Evolutionary conservation across 2,797 vertebrate genomes (phyloP), one percentile per base, ranked within the genome.

Genomic region (Falco berigora): DNA sequence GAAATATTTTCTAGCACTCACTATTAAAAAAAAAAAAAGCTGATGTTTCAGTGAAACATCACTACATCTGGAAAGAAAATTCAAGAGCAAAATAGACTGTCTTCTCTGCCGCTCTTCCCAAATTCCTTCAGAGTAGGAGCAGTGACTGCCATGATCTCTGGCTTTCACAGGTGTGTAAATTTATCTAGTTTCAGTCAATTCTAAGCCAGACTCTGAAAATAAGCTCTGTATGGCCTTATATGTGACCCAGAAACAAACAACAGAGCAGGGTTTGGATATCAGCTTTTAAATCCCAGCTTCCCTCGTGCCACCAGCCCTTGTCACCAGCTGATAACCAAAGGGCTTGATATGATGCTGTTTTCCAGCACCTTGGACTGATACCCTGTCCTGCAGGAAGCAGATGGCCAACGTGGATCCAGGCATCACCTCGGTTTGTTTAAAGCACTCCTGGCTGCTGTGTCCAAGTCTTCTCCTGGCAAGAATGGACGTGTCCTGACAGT

Each of bases 281-380:
- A 58, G 88, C 34, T 86, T 91, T 84, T 59, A 63, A 67, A 78
- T 36, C 22, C 49, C 5, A 9, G 34, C 71, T 50, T 61, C 50
- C 24, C 46, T 80, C 36, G 61, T 88, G 72, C 72, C 62, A 55
- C 44, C 53, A 49, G 56, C 24, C 63, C 68, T 76, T 85, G 87
- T 69, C 72, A 85, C 64, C 36, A 71, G 64, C 76, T 83, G 90
- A 78, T 72, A 80, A 88, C 18, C 88, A 40, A 67, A 77, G 61
- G 72, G 56, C 50, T 83, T 32, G 9, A 44, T 17, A 20, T 6
- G 44, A 14, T 9, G 5, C 22, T 16, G 27, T 19, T 32, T 32
- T 34, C 49, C 72, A 55, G 68, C 0, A 4, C 30, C 46, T 53
- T 46, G 77, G 76, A 30, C 50, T 4, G 6, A 58, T 10, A 24